A percentile compares a stretch with the other conserved stretches of the same genome.
Conservation (phyloP, 2,888 invertebrate species). For the Synergus japonicus region DNA sequence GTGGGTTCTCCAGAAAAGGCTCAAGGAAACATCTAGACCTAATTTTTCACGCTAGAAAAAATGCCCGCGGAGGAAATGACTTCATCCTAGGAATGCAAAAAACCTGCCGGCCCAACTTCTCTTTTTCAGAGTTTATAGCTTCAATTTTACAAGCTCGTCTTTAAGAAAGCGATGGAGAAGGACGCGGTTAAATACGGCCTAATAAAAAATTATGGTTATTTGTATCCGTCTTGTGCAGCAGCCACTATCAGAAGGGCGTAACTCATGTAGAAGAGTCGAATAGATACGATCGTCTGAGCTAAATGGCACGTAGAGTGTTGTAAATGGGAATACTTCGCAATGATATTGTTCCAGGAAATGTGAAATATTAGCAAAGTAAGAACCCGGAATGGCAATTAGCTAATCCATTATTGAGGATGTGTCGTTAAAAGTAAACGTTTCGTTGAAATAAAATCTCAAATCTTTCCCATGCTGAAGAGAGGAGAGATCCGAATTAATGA, state of each 20-base stretch:
- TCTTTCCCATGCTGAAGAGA: not conserved
- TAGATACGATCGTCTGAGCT: constrained; percentile 25
- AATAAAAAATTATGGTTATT: constrained; percentile 41
- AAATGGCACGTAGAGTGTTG: constrained; percentile 34
- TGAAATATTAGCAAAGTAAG: constrained; percentile 18
- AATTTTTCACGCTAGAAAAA: constrained; percentile 38
- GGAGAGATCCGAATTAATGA: not conserved
- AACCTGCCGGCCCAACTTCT: not conserved
- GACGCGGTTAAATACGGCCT: constrained; percentile 28
- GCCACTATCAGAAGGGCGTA: constrained; percentile 35
- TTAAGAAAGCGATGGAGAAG: constrained; percentile 20
- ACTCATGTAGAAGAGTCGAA: constrained; percentile 3
- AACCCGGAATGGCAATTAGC: constrained; percentile 26
- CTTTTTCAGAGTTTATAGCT: constrained; percentile 17
- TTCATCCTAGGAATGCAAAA: constrained; percentile 40
- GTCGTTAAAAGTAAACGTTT: constrained; percentile 6
- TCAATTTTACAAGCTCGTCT: constrained; percentile 37
- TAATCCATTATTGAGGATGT: constrained; percentile 29
- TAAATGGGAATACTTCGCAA: constrained; percentile 33
- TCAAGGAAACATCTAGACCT: constrained; percentile 30
- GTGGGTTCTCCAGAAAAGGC: not conserved
- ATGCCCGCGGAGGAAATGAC: constrained; percentile 33
- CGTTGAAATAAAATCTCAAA: not conserved
- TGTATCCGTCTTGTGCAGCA: constrained; percentile 25
- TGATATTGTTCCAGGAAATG: constrained; percentile 37